Evolutionary conservation across 2,888 invertebrate genomes (phyloP).

Genomic region (Nemoura dubitans): DNA sequence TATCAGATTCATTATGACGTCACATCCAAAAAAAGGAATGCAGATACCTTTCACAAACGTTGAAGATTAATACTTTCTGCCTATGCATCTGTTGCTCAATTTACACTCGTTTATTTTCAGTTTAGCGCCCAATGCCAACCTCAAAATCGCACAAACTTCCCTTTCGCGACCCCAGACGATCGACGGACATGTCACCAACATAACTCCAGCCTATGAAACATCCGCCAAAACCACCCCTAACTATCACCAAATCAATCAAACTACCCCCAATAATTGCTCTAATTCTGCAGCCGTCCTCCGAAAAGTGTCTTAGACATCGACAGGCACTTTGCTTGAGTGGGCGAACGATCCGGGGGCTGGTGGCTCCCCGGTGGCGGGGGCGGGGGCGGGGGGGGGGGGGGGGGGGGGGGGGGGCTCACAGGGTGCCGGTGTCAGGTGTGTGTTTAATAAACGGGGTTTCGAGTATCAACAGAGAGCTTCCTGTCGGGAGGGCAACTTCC

Average conservation of each 20-base stretch:
- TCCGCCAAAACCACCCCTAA: neutral
- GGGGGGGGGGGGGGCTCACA: neutral
- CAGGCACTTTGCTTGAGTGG: conserved; percentile 33
- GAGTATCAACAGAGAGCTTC: conserved; percentile 20
- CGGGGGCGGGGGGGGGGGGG: neutral
- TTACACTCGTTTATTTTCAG: no score
- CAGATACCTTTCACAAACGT: neutral
- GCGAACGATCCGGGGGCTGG: neutral
- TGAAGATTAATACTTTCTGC: neutral
- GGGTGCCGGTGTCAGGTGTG: conserved; percentile 25
- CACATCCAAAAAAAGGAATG: neutral
- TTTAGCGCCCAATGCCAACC: no score
- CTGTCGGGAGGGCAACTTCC: neutral
- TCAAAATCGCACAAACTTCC: neutral
- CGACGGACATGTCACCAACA: neutral
- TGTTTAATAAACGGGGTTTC: conserved; percentile 16
- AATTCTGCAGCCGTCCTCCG: neutral
- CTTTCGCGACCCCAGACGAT: neutral
- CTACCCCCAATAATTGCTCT: neutral
- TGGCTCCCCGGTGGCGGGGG: neutral
- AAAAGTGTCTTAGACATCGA: neutral
- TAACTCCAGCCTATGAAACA: neutral
- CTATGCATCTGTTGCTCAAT: neutral
- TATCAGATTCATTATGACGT: neutral
- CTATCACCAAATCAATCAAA: neutral